Conservation (phyloP, 2,797 vertebrate species). For the Onychomys leucogaster region DNA sequence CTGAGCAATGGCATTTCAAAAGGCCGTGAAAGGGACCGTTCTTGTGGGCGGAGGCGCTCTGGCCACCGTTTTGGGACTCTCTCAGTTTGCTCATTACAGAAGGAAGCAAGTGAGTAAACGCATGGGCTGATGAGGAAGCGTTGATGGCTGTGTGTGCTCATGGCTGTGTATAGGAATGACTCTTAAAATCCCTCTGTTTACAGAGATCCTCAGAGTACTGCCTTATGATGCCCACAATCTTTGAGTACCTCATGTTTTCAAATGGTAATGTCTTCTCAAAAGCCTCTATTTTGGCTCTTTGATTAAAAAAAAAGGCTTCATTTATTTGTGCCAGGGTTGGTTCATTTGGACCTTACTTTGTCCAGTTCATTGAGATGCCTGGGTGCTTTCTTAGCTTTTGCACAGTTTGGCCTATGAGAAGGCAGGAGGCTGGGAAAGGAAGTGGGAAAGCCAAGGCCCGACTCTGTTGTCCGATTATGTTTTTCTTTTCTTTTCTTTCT, state of each 20-base stretch:
- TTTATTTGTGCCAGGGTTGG: slow-evolving; percentile 66
- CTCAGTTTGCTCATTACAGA: slow-evolving; percentile 93
- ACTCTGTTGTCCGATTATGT: slow-evolving; percentile 29
- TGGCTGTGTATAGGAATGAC: slow-evolving; percentile 50
- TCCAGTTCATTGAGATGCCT: slow-evolving; percentile 60
- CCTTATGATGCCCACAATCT: slow-evolving; percentile 30
- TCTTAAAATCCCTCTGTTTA: slow-evolving; percentile 69
- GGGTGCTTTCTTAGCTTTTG: slow-evolving; percentile 59
- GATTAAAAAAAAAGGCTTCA: slow-evolving; percentile 36
- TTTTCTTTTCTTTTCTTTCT: not conserved
- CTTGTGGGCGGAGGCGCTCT: slow-evolving; percentile 93
- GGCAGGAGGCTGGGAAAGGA: slow-evolving; percentile 58
- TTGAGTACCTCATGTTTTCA: slow-evolving; percentile 28
- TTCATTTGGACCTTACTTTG: slow-evolving; percentile 70
- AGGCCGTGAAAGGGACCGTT: slow-evolving; percentile 92
- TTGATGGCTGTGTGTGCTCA: slow-evolving; percentile 50
- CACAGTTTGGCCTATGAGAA: slow-evolving; percentile 74
- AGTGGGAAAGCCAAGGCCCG: slow-evolving; percentile 52
- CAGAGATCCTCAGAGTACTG: slow-evolving; percentile 56
- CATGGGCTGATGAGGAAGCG: slow-evolving; percentile 69
- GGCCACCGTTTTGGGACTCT: slow-evolving; percentile 92
- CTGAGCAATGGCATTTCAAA: slow-evolving; percentile 95
- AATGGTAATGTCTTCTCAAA: slow-evolving; percentile 56
- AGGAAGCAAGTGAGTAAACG: slow-evolving; percentile 90
- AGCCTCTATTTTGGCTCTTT: slow-evolving; percentile 53